Percentiles rank a stretch among this genome's conserved stretches.
Evolutionary conservation across 2,113 vertebrate species (phyloP).

Genomic region (Cinclus cinclus): DNA sequence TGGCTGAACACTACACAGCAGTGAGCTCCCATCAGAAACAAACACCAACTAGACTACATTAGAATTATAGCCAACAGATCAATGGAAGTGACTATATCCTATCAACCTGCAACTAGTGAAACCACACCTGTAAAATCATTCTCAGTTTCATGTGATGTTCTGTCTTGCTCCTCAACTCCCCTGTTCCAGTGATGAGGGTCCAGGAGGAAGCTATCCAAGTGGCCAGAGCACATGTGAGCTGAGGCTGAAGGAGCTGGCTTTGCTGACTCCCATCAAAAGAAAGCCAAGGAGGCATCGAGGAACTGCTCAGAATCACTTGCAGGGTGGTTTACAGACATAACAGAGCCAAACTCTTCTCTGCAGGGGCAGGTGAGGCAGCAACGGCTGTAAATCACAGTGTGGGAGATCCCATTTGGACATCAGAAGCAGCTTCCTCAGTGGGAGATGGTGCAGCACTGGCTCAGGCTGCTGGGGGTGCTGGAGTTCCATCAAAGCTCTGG

Average conservation of each 20-base stretch:
- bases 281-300: neutral
- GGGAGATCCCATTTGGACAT: neutral
- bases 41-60: too few relatives aligned
- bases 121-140: too few relatives aligned
- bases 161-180: too few relatives aligned
- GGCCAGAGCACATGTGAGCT: rapidly evolving
- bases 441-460: neutral
- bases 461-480: neutral
- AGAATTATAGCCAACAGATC: too few relatives aligned
- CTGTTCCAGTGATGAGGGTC: too few relatives aligned
- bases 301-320: neutral
- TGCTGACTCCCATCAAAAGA: neutral
- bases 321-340: neutral
- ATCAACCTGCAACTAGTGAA: too few relatives aligned
- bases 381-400: rapidly evolving
- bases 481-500: neutral
- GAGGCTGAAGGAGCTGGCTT: neutral
- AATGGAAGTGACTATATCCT: too few relatives aligned
- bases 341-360: neutral
- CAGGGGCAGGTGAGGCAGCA: neutral
- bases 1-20: too few relatives aligned
- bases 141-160: too few relatives aligned
- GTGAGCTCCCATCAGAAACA: too few relatives aligned
- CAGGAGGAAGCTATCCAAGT: neutral
- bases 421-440: neutral